Conservation (phyloP, 2,888 invertebrate species). For the Chaitophorus viminalis region DNA sequence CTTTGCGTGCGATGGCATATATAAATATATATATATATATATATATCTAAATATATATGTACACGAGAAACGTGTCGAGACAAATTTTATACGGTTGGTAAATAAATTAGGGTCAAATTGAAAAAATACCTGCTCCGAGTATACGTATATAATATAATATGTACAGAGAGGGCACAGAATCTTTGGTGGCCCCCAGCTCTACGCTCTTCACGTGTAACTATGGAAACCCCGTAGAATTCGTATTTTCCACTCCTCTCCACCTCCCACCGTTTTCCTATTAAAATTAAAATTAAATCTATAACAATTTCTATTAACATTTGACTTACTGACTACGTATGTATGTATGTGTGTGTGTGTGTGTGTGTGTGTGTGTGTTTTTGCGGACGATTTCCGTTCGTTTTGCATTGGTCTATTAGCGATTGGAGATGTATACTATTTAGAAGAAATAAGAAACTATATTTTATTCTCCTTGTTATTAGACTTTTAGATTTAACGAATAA, state of each 20-base stretch:
- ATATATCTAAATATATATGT: neutral
- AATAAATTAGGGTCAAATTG: slow-evolving; percentile 29
- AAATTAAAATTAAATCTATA: no score
- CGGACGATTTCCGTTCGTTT: neutral
- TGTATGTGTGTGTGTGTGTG: neutral
- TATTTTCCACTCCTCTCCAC: no score
- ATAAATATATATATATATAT: neutral
- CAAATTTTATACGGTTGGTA: slow-evolving; percentile 28
- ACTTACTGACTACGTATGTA: no score
- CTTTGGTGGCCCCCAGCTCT: neutral
- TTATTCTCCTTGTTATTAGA: no score
- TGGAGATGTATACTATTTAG: no score
- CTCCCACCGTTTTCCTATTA: no score
- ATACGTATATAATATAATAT: neutral
- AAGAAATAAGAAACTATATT: no score
- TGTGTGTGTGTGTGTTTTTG: neutral
- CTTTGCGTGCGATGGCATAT: neutral
- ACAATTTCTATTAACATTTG: no score
- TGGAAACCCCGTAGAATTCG: neutral
- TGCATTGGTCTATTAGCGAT: no score
- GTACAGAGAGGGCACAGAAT: neutral
- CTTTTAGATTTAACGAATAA: no score
- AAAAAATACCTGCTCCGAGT: neutral
- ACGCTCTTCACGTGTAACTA: neutral
- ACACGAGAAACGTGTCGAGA: slow-evolving; percentile 11